Evolutionary conservation across 64 coral and sea anemone genomes (phyloP).

Genomic region (Hydrozoanthus tunicans): DNA sequence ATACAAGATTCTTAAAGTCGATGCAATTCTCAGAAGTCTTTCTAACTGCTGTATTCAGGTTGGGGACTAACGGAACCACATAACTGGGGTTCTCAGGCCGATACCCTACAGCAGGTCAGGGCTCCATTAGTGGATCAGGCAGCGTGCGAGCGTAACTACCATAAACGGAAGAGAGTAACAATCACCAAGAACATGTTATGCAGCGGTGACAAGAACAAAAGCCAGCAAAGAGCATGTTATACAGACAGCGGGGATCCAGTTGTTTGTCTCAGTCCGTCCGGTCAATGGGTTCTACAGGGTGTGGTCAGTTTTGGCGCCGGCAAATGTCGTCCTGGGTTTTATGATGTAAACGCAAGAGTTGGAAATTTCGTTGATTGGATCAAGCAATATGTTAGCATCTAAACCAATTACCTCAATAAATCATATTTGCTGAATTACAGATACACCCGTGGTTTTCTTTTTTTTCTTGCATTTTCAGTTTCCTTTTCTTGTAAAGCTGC

Average conservation of each 20-base stretch:
- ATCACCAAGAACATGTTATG: constrained; percentile 73
- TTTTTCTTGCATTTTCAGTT: no score
- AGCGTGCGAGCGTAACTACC: background rate
- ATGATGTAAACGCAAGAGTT: constrained; percentile 64
- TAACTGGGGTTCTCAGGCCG: background rate
- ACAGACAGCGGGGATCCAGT: constrained; percentile 83
- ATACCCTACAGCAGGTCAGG: background rate
- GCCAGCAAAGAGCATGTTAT: constrained; percentile 57
- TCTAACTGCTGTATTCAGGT: background rate
- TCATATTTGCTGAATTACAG: background rate
- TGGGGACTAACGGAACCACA: background rate
- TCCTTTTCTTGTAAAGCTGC: no score
- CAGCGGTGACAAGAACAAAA: constrained; percentile 36
- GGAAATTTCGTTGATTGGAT: constrained; percentile 67
- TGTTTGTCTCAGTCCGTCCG: constrained; percentile 37
- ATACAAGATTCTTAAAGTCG: no score
- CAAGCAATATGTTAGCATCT: constrained; percentile 1
- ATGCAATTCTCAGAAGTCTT: no score
- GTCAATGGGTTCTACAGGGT: constrained; percentile 72
- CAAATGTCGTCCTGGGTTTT: constrained; percentile 57
- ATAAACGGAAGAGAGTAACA: background rate
- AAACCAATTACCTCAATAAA: background rate
- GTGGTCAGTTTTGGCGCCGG: constrained; percentile 80
- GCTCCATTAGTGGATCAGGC: background rate
- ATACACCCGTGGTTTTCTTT: no score